Base-by-base conservation (phyloP, 2,797 vertebrate species). In the Microchirus variegatus region DNA sequence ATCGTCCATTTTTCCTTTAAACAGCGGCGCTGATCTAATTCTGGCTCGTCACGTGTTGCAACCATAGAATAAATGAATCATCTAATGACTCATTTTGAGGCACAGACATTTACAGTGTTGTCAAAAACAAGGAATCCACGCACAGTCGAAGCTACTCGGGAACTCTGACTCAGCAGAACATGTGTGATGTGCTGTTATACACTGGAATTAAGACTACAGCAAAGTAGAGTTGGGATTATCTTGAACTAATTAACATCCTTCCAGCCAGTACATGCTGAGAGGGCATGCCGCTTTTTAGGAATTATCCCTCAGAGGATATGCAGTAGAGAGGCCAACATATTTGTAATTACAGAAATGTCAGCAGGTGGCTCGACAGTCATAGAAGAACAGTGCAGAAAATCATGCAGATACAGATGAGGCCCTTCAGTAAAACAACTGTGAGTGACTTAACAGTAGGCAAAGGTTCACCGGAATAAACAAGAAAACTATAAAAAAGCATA, bases 121-220 rank as follows among this genome's bases (percentile, higher is more conserved):
- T 31, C 31, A 31, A 31, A 31, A 31, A 31, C 31, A 31, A 31
- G 7, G 31, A 31, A 31, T 31, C 66, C 55, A 60, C 36, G 37
- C 64, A 42, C 26, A 44, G 15, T 53, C 71, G 63, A 68, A 75
- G 44, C 37, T 46, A 58, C 66, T 68, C 13, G 22, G 69, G 75
- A 80, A 67, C 44, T 77, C 67, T 78, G 78, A 82, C 63, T 83
- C 59, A 81, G 72, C 72, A 71, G 45, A 73, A 71, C 51, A 45
- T 64, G 15, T 61, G 55, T 35, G 46, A 53, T 37, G 43, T 64
- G 41, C 37, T 70, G 45, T 40, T 41, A 44, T 19, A 41, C 38
- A 63, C 55, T 48, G 36, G 57, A 65, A 65, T 67, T 38, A 73
- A 78, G 58, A 22, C 22, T 22, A 5, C 22, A 22, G 22, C 22